Evolutionary conservation across 2,113 vertebrate species (phyloP), one percentile per base, ranked within the genome.

Genomic region (Pollachius pollachius): DNA sequence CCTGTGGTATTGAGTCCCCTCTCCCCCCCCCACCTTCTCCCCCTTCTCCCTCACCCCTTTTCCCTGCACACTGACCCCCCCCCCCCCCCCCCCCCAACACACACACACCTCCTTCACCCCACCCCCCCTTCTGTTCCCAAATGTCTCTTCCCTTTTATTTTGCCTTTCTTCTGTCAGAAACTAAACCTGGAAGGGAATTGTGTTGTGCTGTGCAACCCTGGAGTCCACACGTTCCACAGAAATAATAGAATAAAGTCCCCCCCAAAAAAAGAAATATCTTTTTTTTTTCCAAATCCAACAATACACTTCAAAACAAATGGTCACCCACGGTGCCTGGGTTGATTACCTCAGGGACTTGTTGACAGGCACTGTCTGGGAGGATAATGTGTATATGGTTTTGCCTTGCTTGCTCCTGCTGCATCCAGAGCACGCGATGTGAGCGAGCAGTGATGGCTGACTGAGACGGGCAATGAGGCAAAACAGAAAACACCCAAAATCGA

Each of bases 1-100:
- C 87, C 87, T 90, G 88, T 91, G 87, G 83, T 90, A 88, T 90
- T 88, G 87, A 89, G 86, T 88, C 41, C 87, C 91, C 92, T 93
- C 93, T 90, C 92, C 58, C 68, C 65, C 89, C 83, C 85, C 85
- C 89, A 91, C 89, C 82, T 7, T n/a, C 84, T 85, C 79, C 87
- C 90, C 89, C 87, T 87, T 78, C 4, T 30, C 64, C 30, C 18
- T 52, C 57, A 8, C 41, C 41, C 41, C 41, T 13, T 30, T 30
- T 30, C 41, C 41, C 41, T 48, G 41, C 41, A 48, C 41, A 48
- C 41, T 6, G 41, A 8, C 57, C 60, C 41, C 66, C 4, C 18
- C 60, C 37, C 30, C 23, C 65, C 15, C 15, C 58, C 52, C n/a
- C 34, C 13, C 30, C 16, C 3, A 72, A 73, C 77, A 74, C 80